Evolutionary conservation across 2,797 vertebrate genomes (phyloP), one percentile per base, ranked within the genome.

Genomic region (Sebastes paucispinis): DNA sequence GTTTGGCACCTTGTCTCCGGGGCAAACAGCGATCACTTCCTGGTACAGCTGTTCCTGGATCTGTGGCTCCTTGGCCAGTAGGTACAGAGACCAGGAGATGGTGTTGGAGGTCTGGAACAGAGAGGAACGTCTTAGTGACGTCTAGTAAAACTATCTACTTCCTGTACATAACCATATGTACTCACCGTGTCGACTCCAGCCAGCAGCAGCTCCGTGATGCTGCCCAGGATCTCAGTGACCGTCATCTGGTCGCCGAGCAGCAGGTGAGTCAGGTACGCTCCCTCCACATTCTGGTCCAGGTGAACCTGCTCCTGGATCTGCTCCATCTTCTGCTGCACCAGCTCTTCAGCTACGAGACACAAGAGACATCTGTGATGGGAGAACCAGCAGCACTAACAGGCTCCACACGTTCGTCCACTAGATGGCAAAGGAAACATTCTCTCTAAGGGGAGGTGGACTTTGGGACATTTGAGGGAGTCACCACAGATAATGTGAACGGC

Each of bases 121-220:
- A 74, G 39, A 75, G 6, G 8, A 34, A 32, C 7, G 36, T 39
- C 36, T 13, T 39, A 12, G 12, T 39, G 36, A 39, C 36, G 34
- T 34, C 32, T 36, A 36, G 10, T 36, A 36, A 36, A 36, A 36
- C 11, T 36, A 36, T 36, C 10, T 36, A 36, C 34, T 39, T 39
- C 4, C 34, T 4, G 34, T 11, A 36, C 36, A 39, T 13, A 39
- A 13, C 36, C 4, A 13, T 13, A 18, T 47, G 14, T 43, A 47
- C 43, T 92, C 81, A 97, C 96, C 1, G 96, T 97, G 88, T 97
- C 96, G 4, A 97, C 96, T 78, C 96, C 96, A 5, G 95, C 96
- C 90, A 97, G 78, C 60, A 97, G 91, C 31, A 97, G 93, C 34
- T 97, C 96, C 0, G 95, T 95, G 72, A 96, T 91, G 89, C 96